Conservation (phyloP, 2,888 invertebrate genomes). For the Parthenolecanium corni region DNA sequence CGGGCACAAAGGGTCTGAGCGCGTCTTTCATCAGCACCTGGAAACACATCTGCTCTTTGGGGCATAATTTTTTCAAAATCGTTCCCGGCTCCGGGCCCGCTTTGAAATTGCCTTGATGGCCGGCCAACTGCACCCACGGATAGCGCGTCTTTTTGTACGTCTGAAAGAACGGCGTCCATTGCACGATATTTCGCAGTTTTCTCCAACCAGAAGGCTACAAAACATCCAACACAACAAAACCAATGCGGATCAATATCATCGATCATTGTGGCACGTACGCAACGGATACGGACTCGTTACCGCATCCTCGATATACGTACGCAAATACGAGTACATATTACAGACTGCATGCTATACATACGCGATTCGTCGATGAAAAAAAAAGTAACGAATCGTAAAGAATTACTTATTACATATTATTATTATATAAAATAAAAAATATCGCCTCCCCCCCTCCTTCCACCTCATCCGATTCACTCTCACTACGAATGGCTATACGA, state of each 20-base stretch:
- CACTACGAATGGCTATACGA: no score
- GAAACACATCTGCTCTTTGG: conserved; percentile 81
- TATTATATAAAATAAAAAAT: no score
- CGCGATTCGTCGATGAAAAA: no score
- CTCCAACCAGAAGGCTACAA: conserved; percentile 85
- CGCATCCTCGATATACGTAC: no score
- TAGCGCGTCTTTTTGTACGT: conserved; percentile 91
- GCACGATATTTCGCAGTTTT: conserved; percentile 83
- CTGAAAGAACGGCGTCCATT: conserved; percentile 95
- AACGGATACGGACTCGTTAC: not conserved
- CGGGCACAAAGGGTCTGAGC: conserved; percentile 78
- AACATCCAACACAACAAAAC: conserved; percentile 31
- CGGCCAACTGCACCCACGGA: conserved; percentile 93
- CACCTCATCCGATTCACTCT: no score
- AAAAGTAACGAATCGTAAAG: no score
- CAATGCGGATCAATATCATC: not conserved
- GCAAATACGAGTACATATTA: no score
- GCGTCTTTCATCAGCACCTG: conserved; percentile 77
- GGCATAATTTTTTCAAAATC: conserved; percentile 82
- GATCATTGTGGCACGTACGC: not conserved
- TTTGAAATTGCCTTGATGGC: conserved; percentile 90
- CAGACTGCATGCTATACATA: no score
- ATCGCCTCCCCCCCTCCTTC: no score
- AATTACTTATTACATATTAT: no score
- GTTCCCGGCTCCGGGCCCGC: conserved; percentile 88